Percentiles rank a stretch among this genome's conserved stretches.
Evolutionary conservation across 2,113 vertebrate species (phyloP).

Genomic region (Rhabdomys dilectus): DNA sequence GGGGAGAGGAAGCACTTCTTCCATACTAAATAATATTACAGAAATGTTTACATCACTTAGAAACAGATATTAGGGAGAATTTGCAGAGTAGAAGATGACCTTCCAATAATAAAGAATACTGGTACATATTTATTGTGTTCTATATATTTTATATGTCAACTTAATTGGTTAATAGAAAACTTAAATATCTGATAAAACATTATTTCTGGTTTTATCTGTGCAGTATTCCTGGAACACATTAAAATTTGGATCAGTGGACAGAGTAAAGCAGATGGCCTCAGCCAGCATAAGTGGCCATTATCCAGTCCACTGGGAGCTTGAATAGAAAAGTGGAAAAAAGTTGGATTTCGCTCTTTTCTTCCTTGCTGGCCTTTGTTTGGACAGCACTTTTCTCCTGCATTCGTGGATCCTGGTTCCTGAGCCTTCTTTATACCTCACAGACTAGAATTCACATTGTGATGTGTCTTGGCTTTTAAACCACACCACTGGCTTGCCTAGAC

Average conservation of each 20-base stretch:
- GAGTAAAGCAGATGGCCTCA: neutral
- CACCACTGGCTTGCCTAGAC: neutral
- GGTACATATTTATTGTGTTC: neutral
- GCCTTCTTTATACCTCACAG: neutral
- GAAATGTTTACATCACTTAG: neutral
- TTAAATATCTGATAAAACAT: neutral
- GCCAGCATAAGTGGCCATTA: neutral
- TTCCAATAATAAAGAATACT: neutral
- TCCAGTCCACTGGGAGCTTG: neutral
- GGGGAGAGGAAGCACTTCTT: neutral
- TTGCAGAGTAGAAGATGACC: neutral
- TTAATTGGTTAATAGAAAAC: neutral
- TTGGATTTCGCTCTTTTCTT: neutral
- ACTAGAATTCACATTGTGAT: neutral
- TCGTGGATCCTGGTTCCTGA: neutral
- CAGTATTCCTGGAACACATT: conserved; percentile 8
- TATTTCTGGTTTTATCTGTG: conserved; percentile 21
- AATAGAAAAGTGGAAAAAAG: neutral
- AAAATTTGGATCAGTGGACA: neutral
- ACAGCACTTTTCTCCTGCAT: neutral
- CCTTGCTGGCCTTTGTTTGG: neutral
- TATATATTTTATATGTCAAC: neutral
- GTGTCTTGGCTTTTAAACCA: neutral
- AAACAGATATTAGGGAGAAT: neutral
- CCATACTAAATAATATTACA: neutral